A percentile compares a stretch with the other conserved stretches of the same genome.
Evolutionary conservation across 35 echinoderm and acorn worm species (phyloP).

Genomic region (Acanthaster planci): DNA sequence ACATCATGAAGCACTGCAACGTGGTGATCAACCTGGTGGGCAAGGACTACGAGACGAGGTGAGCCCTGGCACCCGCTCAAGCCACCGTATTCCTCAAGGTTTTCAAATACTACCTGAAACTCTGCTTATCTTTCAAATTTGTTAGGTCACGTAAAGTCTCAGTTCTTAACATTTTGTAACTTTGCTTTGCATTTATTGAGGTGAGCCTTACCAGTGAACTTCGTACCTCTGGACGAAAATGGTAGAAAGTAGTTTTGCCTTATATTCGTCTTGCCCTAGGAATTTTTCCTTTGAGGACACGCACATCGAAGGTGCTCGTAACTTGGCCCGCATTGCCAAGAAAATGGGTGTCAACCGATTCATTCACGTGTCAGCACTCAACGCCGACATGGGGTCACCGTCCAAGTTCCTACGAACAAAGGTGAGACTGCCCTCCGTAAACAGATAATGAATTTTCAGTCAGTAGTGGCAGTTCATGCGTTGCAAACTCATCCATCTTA

Average conservation of each 20-base stretch:
- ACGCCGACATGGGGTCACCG: slow-evolving; percentile 58
- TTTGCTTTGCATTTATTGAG: too few species aligned
- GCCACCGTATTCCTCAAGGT: too few species aligned
- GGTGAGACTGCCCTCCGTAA: slow-evolving; percentile 59
- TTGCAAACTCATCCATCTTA: too few species aligned
- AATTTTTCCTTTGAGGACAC: slow-evolving; percentile 90
- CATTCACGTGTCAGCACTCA: slow-evolving; percentile 88
- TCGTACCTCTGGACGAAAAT: too few species aligned
- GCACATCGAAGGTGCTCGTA: slow-evolving; percentile 71
- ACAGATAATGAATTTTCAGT: too few species aligned
- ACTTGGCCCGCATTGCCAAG: slow-evolving; percentile 64
- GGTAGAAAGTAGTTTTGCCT: neutral
- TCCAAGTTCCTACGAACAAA: slow-evolving; percentile 95
- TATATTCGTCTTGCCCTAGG: slow-evolving; percentile 24
- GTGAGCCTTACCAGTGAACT: too few species aligned
- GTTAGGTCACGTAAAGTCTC: too few species aligned
- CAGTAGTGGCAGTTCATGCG: too few species aligned
- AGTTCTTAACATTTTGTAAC: too few species aligned
- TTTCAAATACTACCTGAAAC: too few species aligned
- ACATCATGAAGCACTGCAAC: slow-evolving; percentile 85
- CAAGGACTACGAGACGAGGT: slow-evolving; percentile 88
- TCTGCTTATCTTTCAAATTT: too few species aligned
- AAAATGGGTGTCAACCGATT: slow-evolving; percentile 76
- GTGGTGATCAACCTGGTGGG: slow-evolving; percentile 94
- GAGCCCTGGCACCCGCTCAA: neutral